A percentile compares a stretch with the other conserved stretches of the same genome.
Conservation (phyloP, 2,797 vertebrate genomes). For the Cryptoprocta ferox region DNA sequence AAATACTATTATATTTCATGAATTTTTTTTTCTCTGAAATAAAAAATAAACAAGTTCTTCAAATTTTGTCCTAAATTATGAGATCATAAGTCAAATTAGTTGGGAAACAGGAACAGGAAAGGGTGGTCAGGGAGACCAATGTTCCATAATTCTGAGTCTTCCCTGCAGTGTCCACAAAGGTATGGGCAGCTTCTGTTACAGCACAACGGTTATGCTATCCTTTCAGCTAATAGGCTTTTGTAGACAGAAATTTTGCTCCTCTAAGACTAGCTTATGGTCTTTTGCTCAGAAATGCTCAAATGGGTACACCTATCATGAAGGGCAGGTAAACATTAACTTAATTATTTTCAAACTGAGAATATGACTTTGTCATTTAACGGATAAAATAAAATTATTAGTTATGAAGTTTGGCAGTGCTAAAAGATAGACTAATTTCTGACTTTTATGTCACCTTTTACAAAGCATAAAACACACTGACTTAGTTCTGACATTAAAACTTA, state of each 20-base stretch:
- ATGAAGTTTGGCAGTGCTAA: constrained; percentile 12
- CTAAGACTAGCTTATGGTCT: background rate
- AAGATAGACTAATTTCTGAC: background rate
- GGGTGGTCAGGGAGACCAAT: background rate
- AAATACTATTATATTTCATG: background rate
- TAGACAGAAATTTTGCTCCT: background rate
- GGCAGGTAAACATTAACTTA: background rate
- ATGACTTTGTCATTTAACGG: constrained; percentile 10
- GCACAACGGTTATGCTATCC: background rate
- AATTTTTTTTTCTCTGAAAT: background rate
- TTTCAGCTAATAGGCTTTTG: background rate
- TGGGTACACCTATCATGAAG: background rate
- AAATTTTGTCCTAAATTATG: background rate
- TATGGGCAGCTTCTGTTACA: background rate
- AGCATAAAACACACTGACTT: background rate
- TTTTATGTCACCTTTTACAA: constrained; percentile 29
- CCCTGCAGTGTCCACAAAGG: background rate
- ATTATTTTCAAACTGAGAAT: constrained; percentile 31
- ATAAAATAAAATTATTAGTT: constrained; percentile 43
- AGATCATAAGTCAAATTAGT: background rate
- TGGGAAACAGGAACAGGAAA: background rate
- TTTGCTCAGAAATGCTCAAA: background rate
- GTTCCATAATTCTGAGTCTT: background rate
- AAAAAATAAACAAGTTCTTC: background rate
- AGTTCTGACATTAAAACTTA: background rate